phyloP scores from a whole-genome alignment of 2,113 vertebrate genomes.

The Laticauda laticaudata region DNA sequence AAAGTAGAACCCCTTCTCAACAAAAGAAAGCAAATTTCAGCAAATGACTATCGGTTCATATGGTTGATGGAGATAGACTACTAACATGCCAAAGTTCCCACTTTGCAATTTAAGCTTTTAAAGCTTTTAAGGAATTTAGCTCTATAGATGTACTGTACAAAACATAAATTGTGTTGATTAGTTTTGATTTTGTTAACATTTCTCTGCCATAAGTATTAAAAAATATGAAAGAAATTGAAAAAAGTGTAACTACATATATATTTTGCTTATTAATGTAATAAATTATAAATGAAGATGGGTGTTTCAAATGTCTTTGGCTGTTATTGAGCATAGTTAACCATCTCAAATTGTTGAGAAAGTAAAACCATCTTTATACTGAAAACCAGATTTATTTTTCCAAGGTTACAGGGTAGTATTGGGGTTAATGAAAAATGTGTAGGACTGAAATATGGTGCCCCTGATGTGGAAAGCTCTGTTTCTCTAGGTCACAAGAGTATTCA shows the following conservation, averaged over 20 bases:
- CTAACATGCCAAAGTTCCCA: not conserved
- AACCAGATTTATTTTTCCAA: conserved; percentile 46
- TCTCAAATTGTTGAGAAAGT: conserved; percentile 11
- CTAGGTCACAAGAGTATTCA: conserved; percentile 68
- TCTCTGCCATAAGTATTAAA: not conserved
- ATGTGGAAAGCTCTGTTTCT: conserved; percentile 11
- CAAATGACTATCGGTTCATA: not conserved
- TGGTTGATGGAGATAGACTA: not conserved
- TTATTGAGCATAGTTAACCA: not conserved
- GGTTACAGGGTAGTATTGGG: conserved; percentile 67
- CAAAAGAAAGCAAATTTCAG: not conserved
- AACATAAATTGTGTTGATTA: not conserved
- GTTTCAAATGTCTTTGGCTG: not conserved
- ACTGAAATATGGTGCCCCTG: conserved; percentile 57
- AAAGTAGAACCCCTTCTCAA: not conserved
- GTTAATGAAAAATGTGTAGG: conserved; percentile 69
- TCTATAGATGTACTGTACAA: not conserved
- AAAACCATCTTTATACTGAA: conserved; percentile 40
- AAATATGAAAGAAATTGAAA: not conserved
- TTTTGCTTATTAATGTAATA: not conserved
- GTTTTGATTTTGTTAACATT: not conserved
- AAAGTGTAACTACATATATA: not conserved
- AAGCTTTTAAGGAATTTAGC: not conserved
- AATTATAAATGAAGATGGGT: not conserved
- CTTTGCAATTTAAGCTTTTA: not conserved